Base-by-base conservation (phyloP, 2,888 invertebrate genomes). In the Drosophila aldrichi region DNA sequence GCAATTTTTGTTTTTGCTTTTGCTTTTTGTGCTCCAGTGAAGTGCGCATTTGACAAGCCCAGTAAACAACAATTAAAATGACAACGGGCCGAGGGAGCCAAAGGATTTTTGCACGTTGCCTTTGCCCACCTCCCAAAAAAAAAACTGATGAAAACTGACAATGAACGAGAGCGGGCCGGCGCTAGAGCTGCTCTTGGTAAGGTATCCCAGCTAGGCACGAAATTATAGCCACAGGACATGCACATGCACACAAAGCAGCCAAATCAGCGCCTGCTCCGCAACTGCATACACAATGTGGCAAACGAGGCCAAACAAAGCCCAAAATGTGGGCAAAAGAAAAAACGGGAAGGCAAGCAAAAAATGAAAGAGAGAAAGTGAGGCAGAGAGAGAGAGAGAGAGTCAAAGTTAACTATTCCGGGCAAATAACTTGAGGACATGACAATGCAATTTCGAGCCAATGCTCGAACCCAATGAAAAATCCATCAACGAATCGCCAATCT, bases 31-130 rank as follows among this genome's bases (percentile, higher is more conserved):
- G 32, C 65, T 70, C 58, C 60, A 59, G 61, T 81, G 80, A 82
- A 88, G 86, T 90, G 90, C 80, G 81, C 82, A 82, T 85, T 85
- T 87, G 82, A 90, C 89, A 91, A 90, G 84, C 81, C 81, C 88
- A 81, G 90, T 84, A 90, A 90, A 90, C 90, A 90, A 90, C 90
- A 90, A 90, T 90, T 91, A 90, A 90, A 90, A 90, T 86, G 91
- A 90, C 87, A 87, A 87, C 81, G 70, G 72, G 55, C 63, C 76
- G 52, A 74, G 76, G 64, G 71, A 67, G 68, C 67, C 65, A 83
- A 83, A 78, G 84, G 69, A 74, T 70, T 72, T 79, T 67, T 75
- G 66, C 68, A 76, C 77, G 70, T 71, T 73, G 75, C 9, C n/a
- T 14, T 36, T 36, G 34, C 5, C 41, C 41, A 2, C 10, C 18